Conservation (phyloP, 2,888 invertebrate species). For the Melieria picta region DNA sequence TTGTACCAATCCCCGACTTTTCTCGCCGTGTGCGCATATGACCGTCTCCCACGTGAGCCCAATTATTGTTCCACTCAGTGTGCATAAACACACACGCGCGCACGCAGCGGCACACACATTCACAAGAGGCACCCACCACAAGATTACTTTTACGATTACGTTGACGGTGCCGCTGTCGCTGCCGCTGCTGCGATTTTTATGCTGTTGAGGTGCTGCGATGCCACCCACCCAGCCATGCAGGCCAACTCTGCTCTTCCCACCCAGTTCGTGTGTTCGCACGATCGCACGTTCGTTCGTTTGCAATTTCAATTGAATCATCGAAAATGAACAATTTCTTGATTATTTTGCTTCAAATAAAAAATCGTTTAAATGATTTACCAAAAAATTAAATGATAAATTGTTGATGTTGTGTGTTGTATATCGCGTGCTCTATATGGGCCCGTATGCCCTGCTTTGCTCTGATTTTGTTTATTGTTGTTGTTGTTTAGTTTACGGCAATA, state of each 20-base stretch:
- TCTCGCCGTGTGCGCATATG: too few species aligned
- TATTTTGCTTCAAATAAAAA: slow-evolving; percentile 47
- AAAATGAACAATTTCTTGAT: slow-evolving; percentile 35
- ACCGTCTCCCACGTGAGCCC: too few species aligned
- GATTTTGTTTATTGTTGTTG: not conserved
- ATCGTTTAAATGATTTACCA: slow-evolving; percentile 45
- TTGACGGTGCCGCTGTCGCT: slow-evolving; percentile 23
- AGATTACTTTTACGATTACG: slow-evolving; percentile 25
- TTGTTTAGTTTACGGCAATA: not conserved
- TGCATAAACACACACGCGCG: too few species aligned
- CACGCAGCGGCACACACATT: too few species aligned
- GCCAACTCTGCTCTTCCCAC: slow-evolving; percentile 5
- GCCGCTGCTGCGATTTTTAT: not conserved
- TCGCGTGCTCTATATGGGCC: too few species aligned
- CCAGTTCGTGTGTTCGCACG: not conserved
- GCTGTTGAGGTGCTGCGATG: not conserved
- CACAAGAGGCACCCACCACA: slow-evolving; percentile 16
- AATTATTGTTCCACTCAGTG: too few species aligned
- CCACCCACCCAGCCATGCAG: slow-evolving; percentile 19
- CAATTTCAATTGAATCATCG: slow-evolving; percentile 26
- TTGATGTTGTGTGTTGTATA: slow-evolving; percentile 15
- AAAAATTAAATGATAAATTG: slow-evolving; percentile 43
- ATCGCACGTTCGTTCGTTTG: not conserved
- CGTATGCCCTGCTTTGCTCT: too few species aligned
- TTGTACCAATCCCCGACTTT: too few species aligned